Evolutionary conservation across 2,113 vertebrate genomes (phyloP), one percentile per base, ranked within the genome.

Genomic region (Myotis davidii): DNA sequence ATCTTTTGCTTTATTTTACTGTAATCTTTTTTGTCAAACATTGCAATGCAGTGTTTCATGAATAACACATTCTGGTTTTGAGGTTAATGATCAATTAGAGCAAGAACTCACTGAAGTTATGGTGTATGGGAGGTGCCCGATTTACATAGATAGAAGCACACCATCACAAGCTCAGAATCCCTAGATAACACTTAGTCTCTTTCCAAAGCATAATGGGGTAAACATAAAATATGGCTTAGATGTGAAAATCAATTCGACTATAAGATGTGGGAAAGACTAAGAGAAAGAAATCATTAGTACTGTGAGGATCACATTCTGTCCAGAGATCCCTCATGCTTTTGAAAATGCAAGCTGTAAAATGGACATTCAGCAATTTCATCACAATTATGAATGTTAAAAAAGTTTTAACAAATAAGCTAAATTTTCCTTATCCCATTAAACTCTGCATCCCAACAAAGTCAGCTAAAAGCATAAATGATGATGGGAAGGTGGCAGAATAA

Each of bases 191-290:
- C 84, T 85, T 97, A 94, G 39, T 64, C 42, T 42, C 4, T 97
- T 98, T 97, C 59, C 85, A 96, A 95, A 97, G 56, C 29, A 90
- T 90, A 27, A 32, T 91, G 92, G 85, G 85, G 82, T 97, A 97
- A 97, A 96, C 32, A 76, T 45, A 82, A 98, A 98, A 97, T 94
- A 88, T 90, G 84, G 5, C 32, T 92, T 70, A 86, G 77, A 16
- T 52, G 97, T 97, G 96, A 96, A 96, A 98, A 93, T 97, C 89
- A 96, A 90, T 96, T 98, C 82, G 84, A 94, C 94, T 92, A 79
- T 94, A 97, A 94, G 70, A 92, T 92, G 85, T 95, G 79, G 27
- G 78, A 97, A 87, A 97, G 95, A 95, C 94, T 92, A 96, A 94
- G 87, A 91, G 83, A 96, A 96, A 94, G 0, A 16, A 93, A 92